Base-by-base conservation (phyloP, 2,888 invertebrate species). In the Cerceris ruficornis region DNA sequence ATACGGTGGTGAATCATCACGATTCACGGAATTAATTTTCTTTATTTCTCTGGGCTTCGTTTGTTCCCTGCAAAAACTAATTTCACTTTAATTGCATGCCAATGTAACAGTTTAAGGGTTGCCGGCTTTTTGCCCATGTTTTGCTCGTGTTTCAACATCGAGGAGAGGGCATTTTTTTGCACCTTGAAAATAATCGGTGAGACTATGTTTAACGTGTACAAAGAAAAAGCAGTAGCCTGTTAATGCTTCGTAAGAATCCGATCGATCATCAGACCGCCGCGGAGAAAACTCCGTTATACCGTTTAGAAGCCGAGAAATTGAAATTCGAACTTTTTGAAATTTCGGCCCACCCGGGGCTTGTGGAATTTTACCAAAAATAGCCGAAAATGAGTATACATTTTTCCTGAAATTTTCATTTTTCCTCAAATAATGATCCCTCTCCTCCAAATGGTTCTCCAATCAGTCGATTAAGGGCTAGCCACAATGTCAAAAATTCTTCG, bases 31-130 rank as follows among this genome's bases (percentile, higher is more conserved):
- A 57, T 66, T 54, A 41, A 41, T 64, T 64, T 54, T 52, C 64
- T 64, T 64, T 64, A 54, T 64, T 64, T 42, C 64, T 39, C 28
- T 17, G 14, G 17, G 49, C 28, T 62, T 50, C 62, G 50, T 50
- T 62, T 64, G 52, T 42, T 41, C 14, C 14, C 42, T 41, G 54
- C 54, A 52, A 54, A 64, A 64, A 39, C 54, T 64, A 28, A 64
- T 64, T 54, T 64, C n/a, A 52, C 54, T 64, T 64, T 64, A 64
- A 64, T 64, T 64, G 41, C 64, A 54, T 14, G 64, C 41, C 64
- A 15, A 41, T 55, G 54, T 7, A 46, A 60, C 60, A 42, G 54
- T 54, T 64, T 52, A 54, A 52, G n/a, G 41, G 8, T 11, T 54
- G 14, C 41, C 7, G 8, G 39, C 42, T 52, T 7, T n/a, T 41